phyloP scores from a whole-genome alignment of 2,888 invertebrate species.

The Carpatolechia fugitivella region DNA sequence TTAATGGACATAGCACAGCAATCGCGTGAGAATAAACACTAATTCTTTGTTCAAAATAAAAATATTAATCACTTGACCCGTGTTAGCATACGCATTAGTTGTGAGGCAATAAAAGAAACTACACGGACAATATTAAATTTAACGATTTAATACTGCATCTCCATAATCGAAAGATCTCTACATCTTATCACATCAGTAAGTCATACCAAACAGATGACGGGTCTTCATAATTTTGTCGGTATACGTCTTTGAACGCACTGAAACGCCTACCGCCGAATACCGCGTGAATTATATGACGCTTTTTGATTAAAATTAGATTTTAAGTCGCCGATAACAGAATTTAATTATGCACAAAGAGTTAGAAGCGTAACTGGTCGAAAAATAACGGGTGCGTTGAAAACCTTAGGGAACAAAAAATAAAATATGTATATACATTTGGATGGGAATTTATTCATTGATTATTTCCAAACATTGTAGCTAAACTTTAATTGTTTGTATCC shows the following conservation, averaged over 20 bases:
- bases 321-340: conserved; percentile 65
- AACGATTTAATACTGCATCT: conserved; percentile 74
- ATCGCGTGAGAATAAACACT: conserved; percentile 73
- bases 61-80: conserved; percentile 60
- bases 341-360: conserved; percentile 64
- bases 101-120: conserved; percentile 74
- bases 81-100: conserved; percentile 66
- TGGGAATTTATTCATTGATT: background rate
- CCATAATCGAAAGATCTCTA: conserved; percentile 50
- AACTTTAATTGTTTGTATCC: background rate
- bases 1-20: conserved; percentile 37
- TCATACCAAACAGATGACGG: conserved; percentile 37
- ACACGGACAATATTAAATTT: conserved; percentile 74
- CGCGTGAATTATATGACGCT: conserved; percentile 75
- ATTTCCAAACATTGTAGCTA: background rate
- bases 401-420: background rate
- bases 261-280: conserved; percentile 74
- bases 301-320: conserved; percentile 78
- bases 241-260: conserved; percentile 50
- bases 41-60: conserved; percentile 55
- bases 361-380: conserved; percentile 48
- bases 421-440: background rate
- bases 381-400: conserved; percentile 37
- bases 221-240: conserved; percentile 47
- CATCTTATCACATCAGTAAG: conserved; percentile 31